These are phyloP conservation scores for Haliclystus octoradiatus DNA, from an alignment of 30 jellyfish, hydroid and myxozoan species.

Conservation along the genomic window DNA sequence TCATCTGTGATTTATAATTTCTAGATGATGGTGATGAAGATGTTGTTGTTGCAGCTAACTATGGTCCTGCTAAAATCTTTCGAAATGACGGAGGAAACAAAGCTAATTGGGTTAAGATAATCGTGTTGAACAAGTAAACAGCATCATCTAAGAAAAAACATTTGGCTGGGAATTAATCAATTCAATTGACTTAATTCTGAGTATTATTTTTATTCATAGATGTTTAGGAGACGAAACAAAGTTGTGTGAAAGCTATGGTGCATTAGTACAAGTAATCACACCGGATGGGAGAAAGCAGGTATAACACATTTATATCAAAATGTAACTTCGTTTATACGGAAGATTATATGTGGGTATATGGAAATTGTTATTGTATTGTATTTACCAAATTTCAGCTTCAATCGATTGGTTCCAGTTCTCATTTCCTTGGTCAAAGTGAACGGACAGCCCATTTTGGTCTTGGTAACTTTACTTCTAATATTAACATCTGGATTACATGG, in stretches of 20 bases:
- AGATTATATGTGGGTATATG: too few relatives aligned
- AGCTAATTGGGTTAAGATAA: conserved; percentile 46
- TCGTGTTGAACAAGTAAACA: conserved; percentile 49
- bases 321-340: too few relatives aligned
- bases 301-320: too few relatives aligned
- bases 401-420: conserved; percentile 65
- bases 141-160: background rate
- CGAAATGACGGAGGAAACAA: conserved; percentile 65
- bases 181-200: background rate
- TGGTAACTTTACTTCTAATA: conserved; percentile 2
- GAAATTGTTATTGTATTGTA: background rate
- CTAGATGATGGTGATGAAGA: conserved; percentile 95
- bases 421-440: conserved; percentile 93
- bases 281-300: conserved; percentile 75
- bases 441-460: conserved; percentile 82
- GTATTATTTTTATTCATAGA: background rate
- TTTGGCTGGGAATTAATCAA: background rate
- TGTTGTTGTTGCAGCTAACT: conserved; percentile 65
- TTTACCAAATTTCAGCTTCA: conserved; percentile 15
- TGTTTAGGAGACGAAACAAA: conserved; percentile 7
- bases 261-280: conserved; percentile 55
- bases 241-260: conserved; percentile 95
- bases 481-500: conserved; percentile 62
- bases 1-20: too few relatives aligned
- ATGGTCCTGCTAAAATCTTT: conserved; percentile 67